Evolutionary conservation across 2,888 invertebrate species (phyloP).

Genomic region (Drosophila tripunctata): DNA sequence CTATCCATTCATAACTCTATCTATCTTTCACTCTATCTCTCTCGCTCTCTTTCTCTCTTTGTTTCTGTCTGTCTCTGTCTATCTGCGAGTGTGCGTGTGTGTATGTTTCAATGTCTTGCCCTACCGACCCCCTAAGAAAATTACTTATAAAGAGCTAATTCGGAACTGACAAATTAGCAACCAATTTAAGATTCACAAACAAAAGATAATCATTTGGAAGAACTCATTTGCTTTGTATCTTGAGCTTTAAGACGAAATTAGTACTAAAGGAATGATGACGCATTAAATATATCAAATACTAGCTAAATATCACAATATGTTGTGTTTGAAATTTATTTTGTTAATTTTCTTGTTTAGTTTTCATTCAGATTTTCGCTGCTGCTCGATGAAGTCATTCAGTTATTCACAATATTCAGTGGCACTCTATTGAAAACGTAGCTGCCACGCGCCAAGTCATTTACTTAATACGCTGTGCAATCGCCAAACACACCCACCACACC

Average conservation of each 20-base stretch:
- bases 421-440: conserved; percentile 46
- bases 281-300: conserved; percentile 19
- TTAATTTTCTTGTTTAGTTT: conserved; percentile 30
- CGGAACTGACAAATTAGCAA: conserved; percentile 64
- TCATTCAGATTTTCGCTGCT: conserved; percentile 47
- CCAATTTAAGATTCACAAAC: conserved; percentile 25
- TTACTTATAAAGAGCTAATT: conserved; percentile 64
- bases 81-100: conserved; percentile 30
- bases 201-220: conserved; percentile 50
- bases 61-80: conserved; percentile 39
- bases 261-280: conserved; percentile 51
- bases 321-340: neutral
- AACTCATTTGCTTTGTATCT: conserved; percentile 76
- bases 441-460: conserved; percentile 43
- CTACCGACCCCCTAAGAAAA: neutral
- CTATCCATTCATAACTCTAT: conserved; percentile 43
- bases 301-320: conserved; percentile 14
- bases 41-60: conserved; percentile 19
- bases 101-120: conserved; percentile 13
- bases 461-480: conserved; percentile 42
- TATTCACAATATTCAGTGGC: conserved; percentile 34
- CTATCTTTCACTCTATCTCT: conserved; percentile 10
- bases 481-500: conserved; percentile 36
- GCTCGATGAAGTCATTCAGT: conserved; percentile 59
- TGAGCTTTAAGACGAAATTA: conserved; percentile 48